Conservation (phyloP, 2,888 invertebrate species). For the Cerastoderma edule region DNA sequence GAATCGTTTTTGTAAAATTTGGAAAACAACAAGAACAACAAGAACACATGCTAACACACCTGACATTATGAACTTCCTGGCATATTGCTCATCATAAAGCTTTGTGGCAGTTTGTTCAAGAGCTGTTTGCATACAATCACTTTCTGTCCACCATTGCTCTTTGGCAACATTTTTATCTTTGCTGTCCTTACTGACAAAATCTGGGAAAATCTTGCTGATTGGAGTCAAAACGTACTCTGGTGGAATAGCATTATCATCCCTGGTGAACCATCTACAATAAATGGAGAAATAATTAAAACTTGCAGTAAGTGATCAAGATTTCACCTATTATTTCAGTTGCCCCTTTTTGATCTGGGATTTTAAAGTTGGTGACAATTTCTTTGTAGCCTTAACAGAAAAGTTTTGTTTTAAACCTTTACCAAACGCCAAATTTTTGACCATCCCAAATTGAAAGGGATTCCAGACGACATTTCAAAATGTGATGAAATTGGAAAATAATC, state of each 20-base stretch:
- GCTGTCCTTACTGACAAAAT: constrained; percentile 55
- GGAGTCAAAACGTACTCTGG: constrained; percentile 61
- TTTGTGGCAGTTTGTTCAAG: constrained; percentile 54
- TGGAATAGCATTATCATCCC: constrained; percentile 68
- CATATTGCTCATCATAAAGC: constrained; percentile 54
- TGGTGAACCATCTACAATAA: constrained; percentile 65
- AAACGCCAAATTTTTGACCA: too few relatives aligned
- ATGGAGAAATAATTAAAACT: too few relatives aligned
- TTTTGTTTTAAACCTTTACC: too few relatives aligned
- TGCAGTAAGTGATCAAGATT: too few relatives aligned
- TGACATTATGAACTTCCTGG: constrained; percentile 68
- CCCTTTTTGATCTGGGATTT: too few relatives aligned
- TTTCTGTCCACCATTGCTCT: constrained; percentile 62
- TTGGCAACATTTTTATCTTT: constrained; percentile 62
- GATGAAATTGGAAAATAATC: too few relatives aligned
- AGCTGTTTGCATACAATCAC: constrained; percentile 61
- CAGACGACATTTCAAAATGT: too few relatives aligned
- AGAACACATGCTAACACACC: constrained; percentile 41
- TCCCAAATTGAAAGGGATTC: too few relatives aligned
- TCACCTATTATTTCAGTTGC: too few relatives aligned
- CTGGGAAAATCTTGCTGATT: constrained; percentile 66
- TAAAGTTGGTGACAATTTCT: too few relatives aligned
- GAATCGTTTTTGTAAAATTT: background rate
- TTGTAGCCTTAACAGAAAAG: too few relatives aligned
- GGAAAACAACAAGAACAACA: background rate